A percentile compares a stretch with the other conserved stretches of the same genome.
Conservation (phyloP, 2,797 vertebrate species). For the Sebastiscus albofasciatus region DNA sequence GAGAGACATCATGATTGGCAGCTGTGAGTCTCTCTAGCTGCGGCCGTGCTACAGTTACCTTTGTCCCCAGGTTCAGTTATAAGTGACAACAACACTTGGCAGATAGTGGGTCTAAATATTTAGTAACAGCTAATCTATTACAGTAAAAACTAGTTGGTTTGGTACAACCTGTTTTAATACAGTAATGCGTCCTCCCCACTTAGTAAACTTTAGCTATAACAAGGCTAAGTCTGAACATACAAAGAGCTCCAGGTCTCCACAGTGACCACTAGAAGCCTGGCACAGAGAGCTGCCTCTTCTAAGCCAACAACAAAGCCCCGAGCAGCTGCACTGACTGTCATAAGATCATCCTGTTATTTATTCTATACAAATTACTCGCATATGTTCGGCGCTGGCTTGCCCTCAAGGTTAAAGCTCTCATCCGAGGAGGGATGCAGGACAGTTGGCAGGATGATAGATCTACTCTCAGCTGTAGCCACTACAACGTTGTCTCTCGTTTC, state of each 20-base stretch:
- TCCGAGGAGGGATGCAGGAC: slow-evolving; percentile 39
- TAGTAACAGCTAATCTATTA: not conserved
- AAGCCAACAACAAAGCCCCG: slow-evolving; percentile 63
- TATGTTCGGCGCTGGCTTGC: slow-evolving; percentile 71
- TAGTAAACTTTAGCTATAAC: slow-evolving; percentile 8
- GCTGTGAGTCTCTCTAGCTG: too few species aligned
- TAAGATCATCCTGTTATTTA: slow-evolving; percentile 78
- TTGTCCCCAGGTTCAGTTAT: not conserved
- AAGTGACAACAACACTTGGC: not conserved
- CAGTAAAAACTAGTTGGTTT: not conserved
- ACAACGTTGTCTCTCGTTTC: slow-evolving; percentile 56
- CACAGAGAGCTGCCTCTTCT: slow-evolving; percentile 52
- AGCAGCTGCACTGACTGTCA: slow-evolving; percentile 73
- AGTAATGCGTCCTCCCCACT: not conserved
- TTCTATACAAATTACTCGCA: slow-evolving; percentile 80
- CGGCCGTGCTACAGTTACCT: not conserved
- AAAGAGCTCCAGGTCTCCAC: slow-evolving; percentile 35
- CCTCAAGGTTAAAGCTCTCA: slow-evolving; percentile 69
- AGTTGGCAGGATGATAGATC: slow-evolving; percentile 66
- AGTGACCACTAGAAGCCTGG: slow-evolving; percentile 50
- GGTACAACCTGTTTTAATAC: not conserved
- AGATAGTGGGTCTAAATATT: not conserved
- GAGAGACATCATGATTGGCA: too few species aligned
- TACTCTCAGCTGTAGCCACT: slow-evolving; percentile 59
- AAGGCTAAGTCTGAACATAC: slow-evolving; percentile 1